Conservation (phyloP, 2,113 vertebrate species). For the Coreoperca whiteheadi region DNA sequence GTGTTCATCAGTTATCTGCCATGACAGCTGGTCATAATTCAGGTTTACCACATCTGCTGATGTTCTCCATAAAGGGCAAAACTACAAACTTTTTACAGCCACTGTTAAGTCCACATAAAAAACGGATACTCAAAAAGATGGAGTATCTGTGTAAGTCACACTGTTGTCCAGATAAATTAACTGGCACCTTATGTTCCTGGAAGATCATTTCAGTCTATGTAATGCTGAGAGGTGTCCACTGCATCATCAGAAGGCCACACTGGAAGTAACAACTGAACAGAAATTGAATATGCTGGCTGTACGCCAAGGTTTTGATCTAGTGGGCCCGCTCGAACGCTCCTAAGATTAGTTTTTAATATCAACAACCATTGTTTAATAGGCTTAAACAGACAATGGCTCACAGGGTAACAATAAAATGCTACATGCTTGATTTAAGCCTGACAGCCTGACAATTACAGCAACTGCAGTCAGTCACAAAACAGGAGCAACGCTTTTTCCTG, state of each 20-base stretch:
- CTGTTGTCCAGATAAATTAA: not conserved
- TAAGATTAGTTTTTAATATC: not conserved
- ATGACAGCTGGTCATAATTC: not conserved
- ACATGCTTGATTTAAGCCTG: constrained; percentile 7
- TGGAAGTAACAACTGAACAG: not conserved
- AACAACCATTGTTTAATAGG: not conserved
- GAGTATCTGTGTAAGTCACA: not conserved
- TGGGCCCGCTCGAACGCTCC: not conserved
- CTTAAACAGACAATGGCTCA: not conserved
- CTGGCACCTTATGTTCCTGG: not conserved
- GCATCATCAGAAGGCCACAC: not conserved
- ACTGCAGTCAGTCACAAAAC: not conserved
- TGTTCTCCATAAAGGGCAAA: not conserved
- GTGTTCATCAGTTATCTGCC: not conserved
- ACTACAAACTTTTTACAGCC: not conserved
- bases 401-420: not conserved
- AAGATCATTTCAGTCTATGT: not conserved
- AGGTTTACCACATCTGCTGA: not conserved
- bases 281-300: not conserved
- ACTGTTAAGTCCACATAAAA: not conserved
- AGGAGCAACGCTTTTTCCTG: too few relatives aligned
- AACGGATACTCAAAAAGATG: not conserved
- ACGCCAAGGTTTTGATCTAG: not conserved
- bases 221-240: not conserved
- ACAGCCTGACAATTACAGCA: not conserved